Evolutionary conservation across 2,113 vertebrate genomes (phyloP), one percentile per base, ranked within the genome.

Genomic region (Natator depressus): DNA sequence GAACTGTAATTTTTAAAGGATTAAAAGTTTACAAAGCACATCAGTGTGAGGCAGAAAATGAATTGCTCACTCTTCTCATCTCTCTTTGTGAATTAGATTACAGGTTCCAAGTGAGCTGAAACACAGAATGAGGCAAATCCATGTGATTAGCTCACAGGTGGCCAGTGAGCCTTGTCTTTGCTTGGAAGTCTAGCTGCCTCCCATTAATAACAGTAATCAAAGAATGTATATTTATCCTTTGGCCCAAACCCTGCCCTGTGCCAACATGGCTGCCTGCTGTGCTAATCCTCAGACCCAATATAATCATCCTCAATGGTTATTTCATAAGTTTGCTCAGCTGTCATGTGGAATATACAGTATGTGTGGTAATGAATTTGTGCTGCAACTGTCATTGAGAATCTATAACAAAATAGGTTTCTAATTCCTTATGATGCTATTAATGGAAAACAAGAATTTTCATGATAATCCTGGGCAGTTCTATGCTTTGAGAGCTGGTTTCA

Each of bases 111-210:
- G 94, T 69, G 88, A 87, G 92, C 54, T 85, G 87, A 83, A 96
- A 31, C 84, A 91, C 93, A 87, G 87, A 93, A 91, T 65, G 96
- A 96, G 54, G 84, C 88, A 95, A 80, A 95, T 97, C 96, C 93
- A 57, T 93, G 90, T 92, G 92, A 94, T 93, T 92, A 59, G 79
- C 95, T 95, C 82, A 91, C 51, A 93, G 94, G 96, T 90, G 95
- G 95, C 96, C 96, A 88, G 87, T 22, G 75, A 95, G 90, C 94
- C 94, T 94, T 96, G 94, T 95, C 94, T 91, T 24, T 72, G 95
- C 96, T 95, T 97, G 97, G 98, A 98, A 98, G 98, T 89, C 97
- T 95, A 97, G 97, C 98, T 97, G 97, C 98, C 97, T 98, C 92
- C 95, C 91, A 93, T 97, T 98, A 98, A 98, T 98, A 97, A 97